Conservation (phyloP, 1,140 invertebrate species). For the Drosophila kepulauana region DNA sequence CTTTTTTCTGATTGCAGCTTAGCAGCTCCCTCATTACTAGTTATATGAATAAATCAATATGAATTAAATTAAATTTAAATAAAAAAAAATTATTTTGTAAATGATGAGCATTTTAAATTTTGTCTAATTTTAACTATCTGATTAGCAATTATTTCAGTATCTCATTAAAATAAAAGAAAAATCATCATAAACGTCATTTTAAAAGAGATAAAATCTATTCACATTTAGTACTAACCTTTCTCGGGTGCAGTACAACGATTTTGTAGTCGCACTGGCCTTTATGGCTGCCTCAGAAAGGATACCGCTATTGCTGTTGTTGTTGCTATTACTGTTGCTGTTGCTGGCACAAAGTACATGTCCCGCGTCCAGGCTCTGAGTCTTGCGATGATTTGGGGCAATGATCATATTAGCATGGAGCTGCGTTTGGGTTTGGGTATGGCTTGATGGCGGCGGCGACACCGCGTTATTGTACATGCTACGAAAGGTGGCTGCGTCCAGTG, state of each 20-base stretch:
- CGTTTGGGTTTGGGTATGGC: constrained; percentile 53
- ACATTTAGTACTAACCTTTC: constrained; percentile 62
- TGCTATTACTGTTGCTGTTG: constrained; percentile 16
- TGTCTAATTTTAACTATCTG: too few relatives aligned
- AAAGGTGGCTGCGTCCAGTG: constrained; percentile 74
- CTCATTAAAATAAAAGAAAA: too few relatives aligned
- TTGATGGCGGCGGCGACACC: constrained; percentile 51
- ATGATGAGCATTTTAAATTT: too few relatives aligned
- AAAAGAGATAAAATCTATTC: not conserved
- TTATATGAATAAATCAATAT: too few relatives aligned
- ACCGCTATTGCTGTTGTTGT: constrained; percentile 40
- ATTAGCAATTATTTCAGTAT: too few relatives aligned
- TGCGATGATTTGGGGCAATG: constrained; percentile 88
- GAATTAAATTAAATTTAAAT: constrained; percentile 54
- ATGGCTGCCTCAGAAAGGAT: constrained; percentile 74
- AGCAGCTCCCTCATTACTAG: too few relatives aligned
- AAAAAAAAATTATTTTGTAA: not conserved
- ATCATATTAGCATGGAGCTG: constrained; percentile 75
- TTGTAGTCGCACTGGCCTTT: constrained; percentile 79
- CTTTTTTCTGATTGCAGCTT: too few relatives aligned
- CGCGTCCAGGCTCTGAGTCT: constrained; percentile 92
- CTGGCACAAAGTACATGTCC: constrained; percentile 82
- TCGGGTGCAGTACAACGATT: constrained; percentile 67
- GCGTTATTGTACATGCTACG: constrained; percentile 71
- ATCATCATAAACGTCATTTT: too few relatives aligned